Percentiles rank a stretch among this genome's conserved stretches.
These are phyloP conservation scores for Leptoclinus maculatus DNA, from an alignment of 2,797 vertebrate species.

Conservation along the genomic window DNA sequence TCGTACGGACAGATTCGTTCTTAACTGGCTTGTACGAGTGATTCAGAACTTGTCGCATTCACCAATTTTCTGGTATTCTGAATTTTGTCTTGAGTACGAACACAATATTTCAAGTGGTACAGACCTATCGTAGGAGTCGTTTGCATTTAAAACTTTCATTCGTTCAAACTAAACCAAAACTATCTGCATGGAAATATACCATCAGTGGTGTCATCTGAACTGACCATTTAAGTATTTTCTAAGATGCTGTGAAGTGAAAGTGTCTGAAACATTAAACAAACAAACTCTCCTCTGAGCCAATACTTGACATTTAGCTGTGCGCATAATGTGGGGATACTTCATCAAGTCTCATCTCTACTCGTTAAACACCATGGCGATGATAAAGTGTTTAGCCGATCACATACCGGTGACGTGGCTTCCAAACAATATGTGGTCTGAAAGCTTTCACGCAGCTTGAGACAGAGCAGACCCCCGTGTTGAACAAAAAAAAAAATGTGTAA, in stretches of 20 bases:
- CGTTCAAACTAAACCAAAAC: neutral
- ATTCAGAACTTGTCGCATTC: neutral
- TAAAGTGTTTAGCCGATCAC: constrained; percentile 39
- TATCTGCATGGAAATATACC: neutral
- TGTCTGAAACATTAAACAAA: constrained; percentile 5
- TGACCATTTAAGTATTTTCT: neutral
- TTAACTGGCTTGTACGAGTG: neutral
- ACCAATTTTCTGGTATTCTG: neutral
- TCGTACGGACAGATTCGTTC: neutral
- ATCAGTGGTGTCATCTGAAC: neutral
- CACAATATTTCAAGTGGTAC: too few relatives aligned
- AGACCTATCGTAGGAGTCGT: neutral
- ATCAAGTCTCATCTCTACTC: constrained; percentile 8
- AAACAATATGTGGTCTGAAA: constrained; percentile 16
- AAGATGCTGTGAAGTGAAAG: neutral
- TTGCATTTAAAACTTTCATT: neutral
- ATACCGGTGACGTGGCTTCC: neutral
- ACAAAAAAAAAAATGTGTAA: neutral
- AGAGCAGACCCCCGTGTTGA: constrained; percentile 2
- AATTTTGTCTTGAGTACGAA: neutral
- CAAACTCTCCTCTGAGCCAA: constrained; percentile 17
- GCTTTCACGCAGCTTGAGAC: neutral
- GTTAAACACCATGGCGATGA: constrained; percentile 37
- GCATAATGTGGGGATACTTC: constrained; percentile 8
- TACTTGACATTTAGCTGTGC: constrained; percentile 20